Evolutionary conservation across 2,888 invertebrate genomes (phyloP).

Genomic region (Chelonus formosanus): DNA sequence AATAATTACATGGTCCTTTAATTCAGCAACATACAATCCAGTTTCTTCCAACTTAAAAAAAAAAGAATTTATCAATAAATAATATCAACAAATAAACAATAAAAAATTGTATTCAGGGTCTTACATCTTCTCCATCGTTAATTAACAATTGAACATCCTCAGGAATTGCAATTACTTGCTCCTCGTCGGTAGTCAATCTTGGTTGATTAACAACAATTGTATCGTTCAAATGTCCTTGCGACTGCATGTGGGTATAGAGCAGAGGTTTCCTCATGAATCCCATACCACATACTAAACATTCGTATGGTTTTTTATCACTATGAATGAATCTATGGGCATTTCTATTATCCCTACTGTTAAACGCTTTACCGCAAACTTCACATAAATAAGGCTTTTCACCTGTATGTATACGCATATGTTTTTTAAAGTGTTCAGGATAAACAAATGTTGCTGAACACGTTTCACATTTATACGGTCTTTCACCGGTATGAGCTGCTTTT

Average conservation of each 20-base stretch:
- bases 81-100: background rate
- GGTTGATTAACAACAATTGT: slow-evolving; percentile 87
- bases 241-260: slow-evolving; percentile 80
- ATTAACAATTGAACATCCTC: slow-evolving; percentile 61
- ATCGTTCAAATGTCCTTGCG: slow-evolving; percentile 78
- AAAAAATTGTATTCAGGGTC: slow-evolving; percentile 33
- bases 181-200: slow-evolving; percentile 71
- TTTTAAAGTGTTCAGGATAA: slow-evolving; percentile 84
- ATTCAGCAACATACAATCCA: slow-evolving; percentile 68
- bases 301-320: slow-evolving; percentile 87
- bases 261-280: slow-evolving; percentile 86
- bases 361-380: slow-evolving; percentile 84
- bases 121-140: slow-evolving; percentile 51
- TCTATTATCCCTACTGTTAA: slow-evolving; percentile 84
- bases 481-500: slow-evolving; percentile 82
- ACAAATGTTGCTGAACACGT: slow-evolving; percentile 82
- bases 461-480: slow-evolving; percentile 78
- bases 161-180: slow-evolving; percentile 65
- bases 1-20: slow-evolving; percentile 67
- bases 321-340: slow-evolving; percentile 87
- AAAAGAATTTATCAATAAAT: background rate
- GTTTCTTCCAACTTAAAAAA: slow-evolving; percentile 57
- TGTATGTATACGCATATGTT: slow-evolving; percentile 80
- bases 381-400: slow-evolving; percentile 80
- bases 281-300: slow-evolving; percentile 81